These are phyloP conservation scores for Holothuria leucospilota DNA, from an alignment of 53 echinoderm and acorn worm genomes.

Conservation along the genomic window DNA sequence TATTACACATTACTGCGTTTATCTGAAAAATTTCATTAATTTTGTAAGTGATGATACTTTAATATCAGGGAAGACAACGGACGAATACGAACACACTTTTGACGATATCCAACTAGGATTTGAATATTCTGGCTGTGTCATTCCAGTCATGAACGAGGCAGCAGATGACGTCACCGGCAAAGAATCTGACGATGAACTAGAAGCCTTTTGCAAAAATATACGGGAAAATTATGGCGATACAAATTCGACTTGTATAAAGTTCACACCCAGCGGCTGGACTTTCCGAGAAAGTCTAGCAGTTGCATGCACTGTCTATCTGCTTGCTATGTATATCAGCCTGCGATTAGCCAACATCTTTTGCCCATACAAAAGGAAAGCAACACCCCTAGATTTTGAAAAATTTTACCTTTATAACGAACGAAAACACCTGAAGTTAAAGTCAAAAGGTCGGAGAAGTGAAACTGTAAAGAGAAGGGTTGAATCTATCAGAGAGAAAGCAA, in stretches of 20 bases:
- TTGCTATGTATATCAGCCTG: not conserved
- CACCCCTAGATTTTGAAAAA: not conserved
- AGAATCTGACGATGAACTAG: not conserved
- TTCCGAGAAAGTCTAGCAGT: not conserved
- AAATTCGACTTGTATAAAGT: not conserved
- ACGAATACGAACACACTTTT: not conserved
- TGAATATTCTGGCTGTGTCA: not conserved
- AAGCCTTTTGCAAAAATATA: no score
- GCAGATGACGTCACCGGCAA: not conserved
- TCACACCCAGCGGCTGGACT: not conserved
- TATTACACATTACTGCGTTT: not conserved
- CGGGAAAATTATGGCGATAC: not conserved
- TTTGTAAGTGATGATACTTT: not conserved
- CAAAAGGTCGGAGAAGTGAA: not conserved
- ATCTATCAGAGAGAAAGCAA: slow-evolving; percentile 4
- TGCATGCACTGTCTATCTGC: not conserved
- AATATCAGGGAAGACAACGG: not conserved
- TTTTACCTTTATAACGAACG: not conserved
- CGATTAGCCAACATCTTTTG: not conserved
- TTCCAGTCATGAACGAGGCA: not conserved
- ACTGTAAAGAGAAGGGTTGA: not conserved
- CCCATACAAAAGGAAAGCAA: slow-evolving; percentile 1
- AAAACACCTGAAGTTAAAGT: not conserved
- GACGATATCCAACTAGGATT: not conserved
- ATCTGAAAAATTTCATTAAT: not conserved